Evolutionary conservation across 2,113 vertebrate genomes (phyloP).

Genomic region (Corythornis cristatus): DNA sequence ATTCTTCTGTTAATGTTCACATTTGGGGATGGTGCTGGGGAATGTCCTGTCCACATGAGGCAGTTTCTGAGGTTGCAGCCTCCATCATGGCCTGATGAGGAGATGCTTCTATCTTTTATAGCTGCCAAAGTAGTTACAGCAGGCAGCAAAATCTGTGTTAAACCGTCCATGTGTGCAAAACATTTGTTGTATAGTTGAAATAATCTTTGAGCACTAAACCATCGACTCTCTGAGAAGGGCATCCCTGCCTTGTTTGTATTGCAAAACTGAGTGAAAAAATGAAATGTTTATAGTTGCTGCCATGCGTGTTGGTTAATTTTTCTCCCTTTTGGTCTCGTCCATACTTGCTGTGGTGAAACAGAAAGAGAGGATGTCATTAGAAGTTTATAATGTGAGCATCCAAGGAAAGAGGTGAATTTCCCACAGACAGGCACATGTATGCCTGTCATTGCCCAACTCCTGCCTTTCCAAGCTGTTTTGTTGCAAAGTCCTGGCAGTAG

Average conservation of each 20-base stretch:
- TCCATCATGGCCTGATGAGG: fast-evolving
- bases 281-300: slow-evolving; percentile 10
- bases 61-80: neutral
- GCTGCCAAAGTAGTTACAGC: neutral
- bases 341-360: neutral
- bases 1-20: neutral
- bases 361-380: slow-evolving; percentile 16
- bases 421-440: neutral
- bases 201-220: neutral
- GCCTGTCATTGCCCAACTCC: neutral
- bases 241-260: neutral
- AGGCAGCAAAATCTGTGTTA: neutral
- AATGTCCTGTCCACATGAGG: neutral
- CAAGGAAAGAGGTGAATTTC: neutral
- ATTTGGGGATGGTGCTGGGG: neutral
- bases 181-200: neutral
- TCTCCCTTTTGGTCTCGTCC: neutral
- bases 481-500: neutral
- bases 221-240: neutral
- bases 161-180: neutral
- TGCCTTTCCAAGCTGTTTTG: neutral
- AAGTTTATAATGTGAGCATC: neutral
- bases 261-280: slow-evolving; percentile 9
- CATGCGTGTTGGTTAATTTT: neutral
- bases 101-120: neutral